Evolutionary conservation across 1,140 invertebrate genomes (phyloP).

Genomic region (Lucilia sericata): DNA sequence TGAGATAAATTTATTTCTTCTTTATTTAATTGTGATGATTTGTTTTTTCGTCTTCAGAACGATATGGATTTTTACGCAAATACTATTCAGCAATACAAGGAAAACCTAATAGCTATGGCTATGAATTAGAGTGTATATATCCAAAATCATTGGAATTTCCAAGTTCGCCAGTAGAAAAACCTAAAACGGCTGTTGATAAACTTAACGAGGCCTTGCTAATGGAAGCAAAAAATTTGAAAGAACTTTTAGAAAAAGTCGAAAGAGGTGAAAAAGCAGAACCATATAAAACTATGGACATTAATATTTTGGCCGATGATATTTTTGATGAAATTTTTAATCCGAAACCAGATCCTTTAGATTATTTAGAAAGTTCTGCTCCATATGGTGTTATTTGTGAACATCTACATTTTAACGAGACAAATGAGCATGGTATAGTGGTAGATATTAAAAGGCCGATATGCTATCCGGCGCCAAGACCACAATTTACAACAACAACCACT

Average conservation of each 20-base stretch:
- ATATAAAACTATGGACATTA: background rate
- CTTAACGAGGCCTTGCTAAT: background rate
- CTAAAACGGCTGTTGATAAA: background rate
- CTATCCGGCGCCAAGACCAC: background rate
- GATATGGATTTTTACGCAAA: background rate
- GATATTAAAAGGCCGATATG: background rate
- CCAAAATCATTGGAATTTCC: background rate
- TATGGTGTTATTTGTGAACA: background rate
- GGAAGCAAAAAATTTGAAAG: background rate
- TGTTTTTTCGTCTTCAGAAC: background rate
- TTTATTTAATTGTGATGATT: background rate
- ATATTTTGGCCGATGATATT: background rate
- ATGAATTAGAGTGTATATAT: background rate
- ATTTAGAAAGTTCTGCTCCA: background rate
- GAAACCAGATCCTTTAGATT: background rate
- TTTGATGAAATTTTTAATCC: background rate
- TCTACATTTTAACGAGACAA: background rate
- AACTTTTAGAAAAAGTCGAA: background rate
- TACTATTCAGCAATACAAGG: background rate
- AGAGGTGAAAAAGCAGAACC: background rate
- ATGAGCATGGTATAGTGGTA: background rate
- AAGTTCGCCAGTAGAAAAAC: background rate
- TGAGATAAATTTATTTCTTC: no score
- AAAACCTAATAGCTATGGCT: background rate
- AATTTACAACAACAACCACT: background rate